Base-by-base conservation (phyloP, 2,797 vertebrate genomes). In the Momotus momota region DNA sequence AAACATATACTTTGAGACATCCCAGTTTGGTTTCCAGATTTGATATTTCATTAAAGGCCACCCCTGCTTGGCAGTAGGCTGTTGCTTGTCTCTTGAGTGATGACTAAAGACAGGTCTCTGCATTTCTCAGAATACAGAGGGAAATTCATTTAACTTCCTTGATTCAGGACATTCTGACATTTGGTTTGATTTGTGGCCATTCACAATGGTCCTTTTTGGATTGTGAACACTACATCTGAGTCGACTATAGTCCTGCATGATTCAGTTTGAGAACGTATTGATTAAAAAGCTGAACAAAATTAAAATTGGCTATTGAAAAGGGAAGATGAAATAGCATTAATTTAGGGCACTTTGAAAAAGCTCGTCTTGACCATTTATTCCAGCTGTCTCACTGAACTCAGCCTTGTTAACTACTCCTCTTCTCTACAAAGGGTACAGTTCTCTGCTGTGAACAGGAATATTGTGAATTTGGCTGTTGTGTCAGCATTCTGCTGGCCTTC, bases 31-130 rank as follows among this genome's bases (percentile, higher is more conserved):
- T 88, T 95, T 96, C 89, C 70, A 86, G 73, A 61, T 73, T 48
- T 95, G 93, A 96, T 89, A 88, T 96, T 96, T 94, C 72, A 92
- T 93, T 94, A 93, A 96, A 96, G 91, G 89, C 91, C 87, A 88
- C 40, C 70, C 91, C 51, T 88, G 14, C 77, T 67, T 91, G 82
- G 46, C 73, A 86, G 18, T 38, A 84, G 48, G 18, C 77, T 88
- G 38, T 88, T 91, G 84, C 69, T 72, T 83, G 43, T 94, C 87
- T 70, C 58, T 60, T 88, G 82, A 84, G 73, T 79, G 65, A 87
- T 83, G 75, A 88, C 87, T 88, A 81, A 84, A 94, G 89, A 75
- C 51, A 75, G 43, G 51, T 41, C 11, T 82, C 85, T 75, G 35
- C 43, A 48, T 93, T 91, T 95, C 74, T 95, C 88, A 60, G 67